A percentile compares a stretch with the other conserved stretches of the same genome.
These are phyloP conservation scores for Trichomycterus rosablanca DNA, from an alignment of 2,113 vertebrate species.

Conservation along the genomic window DNA sequence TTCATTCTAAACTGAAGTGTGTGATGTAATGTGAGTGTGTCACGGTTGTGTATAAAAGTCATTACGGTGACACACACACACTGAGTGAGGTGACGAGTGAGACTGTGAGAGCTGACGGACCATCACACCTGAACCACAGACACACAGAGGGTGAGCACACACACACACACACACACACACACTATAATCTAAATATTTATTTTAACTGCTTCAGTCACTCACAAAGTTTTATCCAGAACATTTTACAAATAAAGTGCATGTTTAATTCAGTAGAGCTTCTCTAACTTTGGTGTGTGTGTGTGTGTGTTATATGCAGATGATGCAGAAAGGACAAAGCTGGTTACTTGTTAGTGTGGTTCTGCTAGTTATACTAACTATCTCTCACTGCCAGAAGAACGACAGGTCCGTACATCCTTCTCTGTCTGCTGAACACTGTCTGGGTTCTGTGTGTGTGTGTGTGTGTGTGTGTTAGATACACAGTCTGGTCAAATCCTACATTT, in stretches of 20 bases:
- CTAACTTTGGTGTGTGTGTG: neutral
- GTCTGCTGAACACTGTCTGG: too few relatives aligned
- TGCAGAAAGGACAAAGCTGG: constrained; percentile 33
- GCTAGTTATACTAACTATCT: constrained; percentile 46
- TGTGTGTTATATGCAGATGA: constrained; percentile 33
- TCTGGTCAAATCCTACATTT: too few relatives aligned
- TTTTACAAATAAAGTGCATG: too few relatives aligned
- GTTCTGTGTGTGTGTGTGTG: too few relatives aligned
- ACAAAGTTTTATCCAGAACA: too few relatives aligned
- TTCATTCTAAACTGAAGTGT: neutral
- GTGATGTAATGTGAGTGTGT: constrained; percentile 2
- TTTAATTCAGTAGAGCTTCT: neutral
- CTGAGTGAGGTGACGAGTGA: too few relatives aligned
- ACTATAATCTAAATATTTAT: too few relatives aligned
- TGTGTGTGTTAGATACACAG: too few relatives aligned
- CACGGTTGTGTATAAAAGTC: constrained; percentile 10
- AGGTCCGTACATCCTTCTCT: constrained; percentile 46
- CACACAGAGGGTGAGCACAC: neutral
- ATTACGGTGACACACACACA: constrained; percentile 1
- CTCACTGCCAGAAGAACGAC: constrained; percentile 55
- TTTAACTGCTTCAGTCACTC: too few relatives aligned
- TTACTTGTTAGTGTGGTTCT: constrained; percentile 50
- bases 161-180: too few relatives aligned
- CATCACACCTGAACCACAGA: constrained; percentile 7
- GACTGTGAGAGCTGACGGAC: neutral